Percentiles rank a stretch among this genome's conserved stretches.
These are phyloP conservation scores for Acronicta alni DNA, from an alignment of 2,888 invertebrate species.

Conservation along the genomic window DNA sequence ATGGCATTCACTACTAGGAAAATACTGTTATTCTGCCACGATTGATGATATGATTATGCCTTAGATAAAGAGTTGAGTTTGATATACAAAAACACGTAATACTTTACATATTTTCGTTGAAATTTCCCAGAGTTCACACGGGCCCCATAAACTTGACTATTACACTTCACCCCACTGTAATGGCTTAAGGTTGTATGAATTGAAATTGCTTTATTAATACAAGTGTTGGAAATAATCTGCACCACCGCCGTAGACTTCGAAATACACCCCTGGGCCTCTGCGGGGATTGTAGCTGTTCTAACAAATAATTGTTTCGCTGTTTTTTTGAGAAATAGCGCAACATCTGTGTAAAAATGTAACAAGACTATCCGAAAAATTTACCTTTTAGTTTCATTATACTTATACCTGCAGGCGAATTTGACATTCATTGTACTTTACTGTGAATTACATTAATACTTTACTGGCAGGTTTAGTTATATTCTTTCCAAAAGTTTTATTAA, in stretches of 20 bases:
- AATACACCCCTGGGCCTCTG: conserved; percentile 41
- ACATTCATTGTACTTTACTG: no score
- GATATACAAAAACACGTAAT: no score
- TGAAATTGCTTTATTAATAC: conserved; percentile 69
- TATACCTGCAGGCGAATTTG: background rate
- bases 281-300: conserved; percentile 35
- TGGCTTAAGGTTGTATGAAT: conserved; percentile 67
- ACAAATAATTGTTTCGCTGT: conserved; percentile 25
- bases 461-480: no score
- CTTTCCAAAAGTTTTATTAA: no score
- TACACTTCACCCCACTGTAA: conserved; percentile 61
- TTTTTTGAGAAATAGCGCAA: conserved; percentile 12
- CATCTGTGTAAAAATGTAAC: conserved; percentile 2
- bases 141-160: conserved; percentile 60
- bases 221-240: conserved; percentile 57
- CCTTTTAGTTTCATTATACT: background rate
- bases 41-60: no score
- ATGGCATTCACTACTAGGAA: no score
- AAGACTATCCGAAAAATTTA: background rate
- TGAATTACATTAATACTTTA: no score
- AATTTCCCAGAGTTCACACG: conserved; percentile 47
- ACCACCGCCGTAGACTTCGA: conserved; percentile 35
- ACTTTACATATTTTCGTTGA: conserved; percentile 33
- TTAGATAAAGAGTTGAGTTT: no score
- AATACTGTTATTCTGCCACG: no score